Evolutionary conservation across 2,888 invertebrate genomes (phyloP).

Genomic region (Criorhina ranunculi): DNA sequence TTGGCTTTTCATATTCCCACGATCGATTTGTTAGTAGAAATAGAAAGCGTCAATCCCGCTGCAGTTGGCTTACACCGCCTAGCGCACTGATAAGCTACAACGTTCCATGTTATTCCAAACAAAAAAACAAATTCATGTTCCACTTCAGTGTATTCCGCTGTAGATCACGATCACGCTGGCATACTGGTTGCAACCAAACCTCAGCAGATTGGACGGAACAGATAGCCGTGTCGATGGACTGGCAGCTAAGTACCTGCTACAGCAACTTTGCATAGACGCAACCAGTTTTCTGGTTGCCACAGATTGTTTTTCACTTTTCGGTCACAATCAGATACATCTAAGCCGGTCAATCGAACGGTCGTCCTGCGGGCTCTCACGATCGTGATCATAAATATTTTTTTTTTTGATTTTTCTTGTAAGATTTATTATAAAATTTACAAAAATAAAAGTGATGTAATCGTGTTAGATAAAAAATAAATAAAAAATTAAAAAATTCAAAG

Average conservation of each 20-base stretch:
- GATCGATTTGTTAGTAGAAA: not conserved
- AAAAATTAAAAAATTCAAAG: not conserved
- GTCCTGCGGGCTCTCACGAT: conserved; percentile 13
- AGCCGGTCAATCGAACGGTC: conserved; percentile 60
- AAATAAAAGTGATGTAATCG: conserved; percentile 22
- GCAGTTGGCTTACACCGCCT: not conserved
- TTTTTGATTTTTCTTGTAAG: not conserved
- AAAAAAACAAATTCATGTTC: conserved; percentile 33
- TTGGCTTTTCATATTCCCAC: not conserved
- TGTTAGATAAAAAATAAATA: not conserved
- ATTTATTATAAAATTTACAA: not conserved
- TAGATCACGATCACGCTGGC: conserved; percentile 24
- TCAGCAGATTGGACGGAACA: conserved; percentile 19
- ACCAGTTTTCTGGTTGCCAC: conserved; percentile 48
- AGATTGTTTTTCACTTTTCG: conserved; percentile 47
- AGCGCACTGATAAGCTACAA: not conserved
- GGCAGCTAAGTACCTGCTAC: conserved; percentile 50
- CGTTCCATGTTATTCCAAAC: not conserved
- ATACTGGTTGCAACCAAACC: conserved; percentile 66
- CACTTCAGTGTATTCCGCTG: conserved; percentile 57
- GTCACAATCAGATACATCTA: conserved; percentile 51
- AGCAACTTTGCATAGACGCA: conserved; percentile 21
- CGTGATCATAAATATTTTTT: conserved; percentile 1
- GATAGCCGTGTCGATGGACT: conserved; percentile 2
- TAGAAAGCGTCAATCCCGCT: not conserved